Conservation (phyloP, 1,140 invertebrate species). For the Pogonus chalceus region DNA sequence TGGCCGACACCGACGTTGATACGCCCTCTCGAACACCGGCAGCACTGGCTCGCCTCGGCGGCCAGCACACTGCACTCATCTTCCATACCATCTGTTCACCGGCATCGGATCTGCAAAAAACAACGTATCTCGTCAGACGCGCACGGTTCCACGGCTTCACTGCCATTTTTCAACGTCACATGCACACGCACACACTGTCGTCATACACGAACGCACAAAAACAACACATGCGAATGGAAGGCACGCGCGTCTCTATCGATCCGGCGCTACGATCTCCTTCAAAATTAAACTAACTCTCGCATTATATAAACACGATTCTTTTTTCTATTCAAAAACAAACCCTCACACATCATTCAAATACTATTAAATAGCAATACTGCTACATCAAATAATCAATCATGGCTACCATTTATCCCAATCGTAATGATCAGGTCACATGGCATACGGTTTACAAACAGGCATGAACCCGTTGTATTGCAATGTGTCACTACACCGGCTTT, state of each 20-base stretch:
- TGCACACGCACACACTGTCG: background rate
- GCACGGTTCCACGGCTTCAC: background rate
- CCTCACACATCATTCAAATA: too few species aligned
- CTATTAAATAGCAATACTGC: background rate
- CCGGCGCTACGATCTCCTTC: background rate
- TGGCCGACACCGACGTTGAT: constrained; percentile 13
- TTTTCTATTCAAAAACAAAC: too few species aligned
- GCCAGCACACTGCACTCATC: constrained; percentile 23
- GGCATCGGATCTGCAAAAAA: constrained; percentile 33
- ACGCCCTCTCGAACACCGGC: constrained; percentile 32
- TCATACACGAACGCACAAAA: background rate
- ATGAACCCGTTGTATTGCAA: background rate
- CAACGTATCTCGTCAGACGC: background rate
- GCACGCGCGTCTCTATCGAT: background rate
- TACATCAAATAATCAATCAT: background rate
- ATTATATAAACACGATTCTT: background rate
- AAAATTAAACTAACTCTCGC: background rate
- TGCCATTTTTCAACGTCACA: background rate
- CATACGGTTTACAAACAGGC: background rate
- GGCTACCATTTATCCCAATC: background rate
- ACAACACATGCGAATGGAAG: background rate
- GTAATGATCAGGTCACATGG: background rate
- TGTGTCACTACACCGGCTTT: background rate
- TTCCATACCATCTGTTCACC: constrained; percentile 31
- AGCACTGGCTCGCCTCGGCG: constrained; percentile 25